Conservation (phyloP, 2,113 vertebrate species). For the Tupaia tana region DNA sequence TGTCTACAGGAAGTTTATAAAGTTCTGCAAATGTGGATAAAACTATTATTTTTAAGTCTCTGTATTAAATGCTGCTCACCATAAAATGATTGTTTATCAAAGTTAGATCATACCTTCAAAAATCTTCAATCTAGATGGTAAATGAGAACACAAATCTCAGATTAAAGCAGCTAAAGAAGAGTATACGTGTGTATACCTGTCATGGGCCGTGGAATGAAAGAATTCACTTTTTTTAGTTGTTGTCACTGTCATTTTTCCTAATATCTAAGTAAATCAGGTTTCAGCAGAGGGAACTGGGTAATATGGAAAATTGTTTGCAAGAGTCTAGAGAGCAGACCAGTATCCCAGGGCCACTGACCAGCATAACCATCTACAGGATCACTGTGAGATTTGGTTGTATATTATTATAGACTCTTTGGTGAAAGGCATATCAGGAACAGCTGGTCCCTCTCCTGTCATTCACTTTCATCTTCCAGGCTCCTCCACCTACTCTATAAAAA, state of each 20-base stretch:
- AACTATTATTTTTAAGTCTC: not conserved
- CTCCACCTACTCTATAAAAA: slow-evolving; percentile 11
- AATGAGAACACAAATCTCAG: slow-evolving; percentile 16
- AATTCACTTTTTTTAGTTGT: not conserved
- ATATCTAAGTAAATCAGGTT: slow-evolving; percentile 1
- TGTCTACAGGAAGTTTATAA: slow-evolving; percentile 29
- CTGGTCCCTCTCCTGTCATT: not conserved
- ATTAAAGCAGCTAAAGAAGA: not conserved
- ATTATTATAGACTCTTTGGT: not conserved
- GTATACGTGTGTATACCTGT: not conserved
- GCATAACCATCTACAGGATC: not conserved
- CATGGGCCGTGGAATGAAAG: not conserved
- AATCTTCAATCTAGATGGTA: not conserved
- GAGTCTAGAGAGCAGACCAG: not conserved
- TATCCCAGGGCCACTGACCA: slow-evolving; percentile 16
- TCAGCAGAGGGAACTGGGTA: not conserved
- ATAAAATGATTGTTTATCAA: slow-evolving; percentile 30
- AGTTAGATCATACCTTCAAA: not conserved
- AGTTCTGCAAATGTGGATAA: slow-evolving; percentile 36
- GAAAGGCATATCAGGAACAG: not conserved
- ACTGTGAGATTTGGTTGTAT: not conserved
- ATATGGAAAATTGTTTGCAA: slow-evolving; percentile 16
- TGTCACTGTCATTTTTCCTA: not conserved
- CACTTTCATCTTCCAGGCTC: not conserved
- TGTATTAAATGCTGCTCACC: not conserved